Evolutionary conservation across 2,888 invertebrate genomes (phyloP), one percentile per base, ranked within the genome.

Genomic region (Scelioninae gen. 1): DNA sequence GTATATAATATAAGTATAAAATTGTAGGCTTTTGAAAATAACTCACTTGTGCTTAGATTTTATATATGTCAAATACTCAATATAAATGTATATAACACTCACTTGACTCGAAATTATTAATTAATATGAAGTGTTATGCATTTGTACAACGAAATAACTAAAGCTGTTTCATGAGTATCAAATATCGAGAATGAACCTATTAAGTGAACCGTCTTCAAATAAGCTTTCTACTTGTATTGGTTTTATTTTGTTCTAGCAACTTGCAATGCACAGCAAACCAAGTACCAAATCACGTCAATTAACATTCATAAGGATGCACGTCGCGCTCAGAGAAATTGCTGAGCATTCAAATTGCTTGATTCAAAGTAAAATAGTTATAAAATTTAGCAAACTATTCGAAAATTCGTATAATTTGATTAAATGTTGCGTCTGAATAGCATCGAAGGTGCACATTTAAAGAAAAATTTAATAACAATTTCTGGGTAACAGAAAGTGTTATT

Each of bases 241-340:
- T 38, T 16, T 23, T 40, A 31, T 45, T 29, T 49, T 34, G 16
- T 34, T 58, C 71, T 5, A 34, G 9, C 49, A 43, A 31, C 40
- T 16, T 56, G 68, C 15, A 31, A 45, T 56, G 32, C 45, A 55
- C n/a, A 31, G 23, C 55, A 34, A 55, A 34, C 13, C 34, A 13
- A 32, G 34, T 34, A 34, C 29, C 51, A 55, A 65, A 79, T 79
- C 40, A 58, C n/a, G 32, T 16, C 53, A 66, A 79, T 79, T 72
- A 79, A 74, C 72, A 74, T 79, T 72, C 79, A 66, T 71, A 79
- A 79, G 58, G 11, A 56, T 31, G 62, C 51, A 47, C 68, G 60
- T 55, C 31, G 38, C 62, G 31, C 55, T 55, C 45, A 15, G 55
- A 80, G 68, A 68, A 80, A 69, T 66, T 51, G 51, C 58, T 62